A percentile compares a stretch with the other conserved stretches of the same genome.
Evolutionary conservation across 2,888 invertebrate genomes (phyloP).

Genomic region (Bruchidius siliquastri): DNA sequence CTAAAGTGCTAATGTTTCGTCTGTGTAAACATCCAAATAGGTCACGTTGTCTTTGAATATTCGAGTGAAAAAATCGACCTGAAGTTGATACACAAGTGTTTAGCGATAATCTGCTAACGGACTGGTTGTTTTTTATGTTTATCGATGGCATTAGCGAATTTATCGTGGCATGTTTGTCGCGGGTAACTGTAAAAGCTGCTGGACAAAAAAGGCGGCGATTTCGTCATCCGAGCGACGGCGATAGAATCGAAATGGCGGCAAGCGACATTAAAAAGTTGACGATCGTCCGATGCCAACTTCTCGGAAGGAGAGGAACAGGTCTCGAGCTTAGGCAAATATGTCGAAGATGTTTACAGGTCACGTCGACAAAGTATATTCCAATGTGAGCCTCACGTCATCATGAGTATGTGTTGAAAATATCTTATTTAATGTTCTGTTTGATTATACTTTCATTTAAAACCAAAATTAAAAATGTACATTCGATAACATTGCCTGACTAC

Average conservation of each 20-base stretch:
- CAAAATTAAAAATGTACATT: no score
- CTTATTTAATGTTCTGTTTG: no score
- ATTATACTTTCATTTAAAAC: no score
- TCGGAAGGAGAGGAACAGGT: neutral
- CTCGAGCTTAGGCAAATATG: neutral
- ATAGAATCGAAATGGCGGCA: neutral
- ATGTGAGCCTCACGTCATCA: no score
- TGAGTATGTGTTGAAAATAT: no score
- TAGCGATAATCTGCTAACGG: neutral
- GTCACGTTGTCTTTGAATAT: constrained; percentile 18
- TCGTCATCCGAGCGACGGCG: neutral
- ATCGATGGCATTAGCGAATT: neutral
- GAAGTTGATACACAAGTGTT: neutral
- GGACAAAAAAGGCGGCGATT: neutral
- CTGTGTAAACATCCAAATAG: constrained; percentile 19
- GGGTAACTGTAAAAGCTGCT: neutral
- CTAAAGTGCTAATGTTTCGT: constrained; percentile 2
- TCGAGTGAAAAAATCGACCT: constrained; percentile 1
- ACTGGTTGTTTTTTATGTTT: neutral
- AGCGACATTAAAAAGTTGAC: neutral
- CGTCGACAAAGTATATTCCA: neutral
- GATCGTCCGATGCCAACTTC: neutral
- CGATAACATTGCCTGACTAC: no score
- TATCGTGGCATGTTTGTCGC: neutral
- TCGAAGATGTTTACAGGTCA: neutral